Evolutionary conservation across 2,888 invertebrate genomes (phyloP).

Genomic region (Iphiclides podalirius): DNA sequence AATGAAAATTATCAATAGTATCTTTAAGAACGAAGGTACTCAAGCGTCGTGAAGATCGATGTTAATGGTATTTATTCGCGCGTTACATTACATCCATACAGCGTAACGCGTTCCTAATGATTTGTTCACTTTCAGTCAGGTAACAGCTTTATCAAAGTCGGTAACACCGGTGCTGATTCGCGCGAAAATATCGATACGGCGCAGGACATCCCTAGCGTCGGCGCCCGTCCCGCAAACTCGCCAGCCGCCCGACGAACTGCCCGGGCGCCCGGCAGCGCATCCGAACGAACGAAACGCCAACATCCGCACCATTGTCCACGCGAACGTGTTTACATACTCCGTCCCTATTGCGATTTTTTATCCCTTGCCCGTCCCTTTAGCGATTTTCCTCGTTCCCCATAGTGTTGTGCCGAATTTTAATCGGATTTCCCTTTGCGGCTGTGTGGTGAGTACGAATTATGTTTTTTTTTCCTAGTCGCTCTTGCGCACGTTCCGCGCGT

Average conservation of each 20-base stretch:
- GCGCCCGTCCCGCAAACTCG: constrained; percentile 42
- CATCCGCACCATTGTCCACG: constrained; percentile 47
- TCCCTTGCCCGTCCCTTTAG: constrained; percentile 26
- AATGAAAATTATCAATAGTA: too few relatives aligned
- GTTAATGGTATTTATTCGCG: too few relatives aligned
- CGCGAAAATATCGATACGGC: constrained; percentile 46
- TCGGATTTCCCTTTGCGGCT: constrained; percentile 43
- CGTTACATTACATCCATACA: too few relatives aligned
- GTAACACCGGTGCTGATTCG: too few relatives aligned
- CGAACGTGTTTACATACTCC: constrained; percentile 66
- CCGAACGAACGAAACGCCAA: constrained; percentile 73
- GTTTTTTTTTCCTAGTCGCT: constrained; percentile 6
- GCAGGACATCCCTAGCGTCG: constrained; percentile 43
- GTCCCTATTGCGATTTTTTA: constrained; percentile 40
- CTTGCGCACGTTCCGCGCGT: constrained; percentile 6
- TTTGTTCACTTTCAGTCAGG: too few relatives aligned
- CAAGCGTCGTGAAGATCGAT: too few relatives aligned
- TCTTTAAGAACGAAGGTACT: too few relatives aligned
- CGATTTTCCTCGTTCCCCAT: too few relatives aligned
- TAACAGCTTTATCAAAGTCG: too few relatives aligned
- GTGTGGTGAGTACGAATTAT: constrained; percentile 39
- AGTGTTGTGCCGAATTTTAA: constrained; percentile 45
- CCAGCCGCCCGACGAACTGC: constrained; percentile 48
- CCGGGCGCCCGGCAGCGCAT: constrained; percentile 72
- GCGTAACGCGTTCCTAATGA: too few relatives aligned